Evolutionary conservation across 2,113 vertebrate genomes (phyloP).

Genomic region (Tragulus kanchil): DNA sequence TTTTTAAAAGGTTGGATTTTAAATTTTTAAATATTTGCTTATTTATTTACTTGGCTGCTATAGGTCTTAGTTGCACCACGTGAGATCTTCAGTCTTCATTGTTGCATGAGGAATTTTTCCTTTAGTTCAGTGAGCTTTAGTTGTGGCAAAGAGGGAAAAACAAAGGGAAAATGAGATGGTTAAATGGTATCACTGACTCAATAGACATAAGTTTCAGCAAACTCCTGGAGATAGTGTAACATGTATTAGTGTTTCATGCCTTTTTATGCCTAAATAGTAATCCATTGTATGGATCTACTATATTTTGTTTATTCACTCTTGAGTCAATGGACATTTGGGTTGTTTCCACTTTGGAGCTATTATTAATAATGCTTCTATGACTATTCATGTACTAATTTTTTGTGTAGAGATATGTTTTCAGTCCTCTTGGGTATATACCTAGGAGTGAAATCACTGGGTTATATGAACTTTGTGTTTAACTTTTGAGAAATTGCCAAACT

Average conservation of each 20-base stretch:
- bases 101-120: no score
- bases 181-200: no score
- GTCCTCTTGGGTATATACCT: background rate
- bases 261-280: background rate
- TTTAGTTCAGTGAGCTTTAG: no score
- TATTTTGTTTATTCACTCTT: conserved; percentile 23
- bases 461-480: background rate
- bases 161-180: no score
- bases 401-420: background rate
- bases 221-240: background rate
- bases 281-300: background rate
- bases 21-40: no score
- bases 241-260: background rate
- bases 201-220: no score
- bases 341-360: background rate
- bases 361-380: background rate
- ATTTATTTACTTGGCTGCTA: no score
- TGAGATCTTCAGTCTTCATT: no score
- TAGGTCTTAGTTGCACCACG: no score
- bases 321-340: background rate
- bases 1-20: no score
- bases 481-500: background rate
- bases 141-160: no score
- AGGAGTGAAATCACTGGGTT: background rate
- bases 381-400: background rate